Conservation (phyloP, 1,140 invertebrate species). For the Nebria ingens region DNA sequence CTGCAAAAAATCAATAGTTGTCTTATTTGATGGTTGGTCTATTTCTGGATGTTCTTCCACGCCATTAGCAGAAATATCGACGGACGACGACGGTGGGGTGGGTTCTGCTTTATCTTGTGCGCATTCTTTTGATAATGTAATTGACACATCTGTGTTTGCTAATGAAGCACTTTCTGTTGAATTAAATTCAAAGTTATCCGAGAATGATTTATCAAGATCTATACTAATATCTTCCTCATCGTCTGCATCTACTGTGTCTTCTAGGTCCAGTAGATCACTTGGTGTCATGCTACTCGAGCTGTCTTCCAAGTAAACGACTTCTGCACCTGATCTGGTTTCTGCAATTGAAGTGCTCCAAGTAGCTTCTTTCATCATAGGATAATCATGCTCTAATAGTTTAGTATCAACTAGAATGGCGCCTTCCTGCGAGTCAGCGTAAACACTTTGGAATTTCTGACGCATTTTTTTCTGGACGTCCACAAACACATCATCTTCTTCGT, state of each 20-base stretch:
- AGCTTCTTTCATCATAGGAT: constrained; percentile 10
- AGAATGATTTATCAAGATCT: not conserved
- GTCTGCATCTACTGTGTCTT: constrained; percentile 10
- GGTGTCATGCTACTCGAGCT: constrained; percentile 13
- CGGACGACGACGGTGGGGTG: constrained; percentile 26
- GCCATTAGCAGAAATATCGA: constrained; percentile 16
- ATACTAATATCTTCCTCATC: constrained; percentile 6
- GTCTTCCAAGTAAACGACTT: constrained; percentile 23
- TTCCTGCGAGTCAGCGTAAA: not conserved
- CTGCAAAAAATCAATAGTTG: not conserved
- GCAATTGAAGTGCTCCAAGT: constrained; percentile 10
- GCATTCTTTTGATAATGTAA: constrained; percentile 1
- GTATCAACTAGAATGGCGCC: constrained; percentile 21
- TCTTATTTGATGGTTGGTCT: not conserved
- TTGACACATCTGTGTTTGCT: not conserved
- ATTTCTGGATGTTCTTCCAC: not conserved
- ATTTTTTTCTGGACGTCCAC: not conserved
- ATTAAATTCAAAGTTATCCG: not conserved
- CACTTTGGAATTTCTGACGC: not conserved
- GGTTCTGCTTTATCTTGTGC: constrained; percentile 14
- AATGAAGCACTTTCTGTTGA: not conserved
- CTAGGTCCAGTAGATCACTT: constrained; percentile 11
- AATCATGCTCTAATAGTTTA: constrained; percentile 17
- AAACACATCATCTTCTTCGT: constrained; percentile 11
- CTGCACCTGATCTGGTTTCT: constrained; percentile 16